Conservation (phyloP, 2,888 invertebrate species). For the Clivina fossor region DNA sequence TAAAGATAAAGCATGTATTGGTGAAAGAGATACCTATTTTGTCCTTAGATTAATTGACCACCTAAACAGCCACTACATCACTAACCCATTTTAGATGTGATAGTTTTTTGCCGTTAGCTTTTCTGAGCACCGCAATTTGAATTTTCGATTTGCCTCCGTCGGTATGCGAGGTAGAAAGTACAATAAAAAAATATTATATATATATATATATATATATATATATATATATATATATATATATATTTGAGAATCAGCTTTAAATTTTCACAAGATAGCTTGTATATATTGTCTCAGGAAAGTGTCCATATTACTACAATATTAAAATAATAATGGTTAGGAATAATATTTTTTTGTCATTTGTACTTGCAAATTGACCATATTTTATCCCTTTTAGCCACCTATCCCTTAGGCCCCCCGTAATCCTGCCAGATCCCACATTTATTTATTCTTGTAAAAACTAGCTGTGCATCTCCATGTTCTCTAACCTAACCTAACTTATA, state of each 20-base stretch:
- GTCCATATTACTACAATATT: conserved; percentile 35
- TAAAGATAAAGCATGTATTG: conserved; percentile 15
- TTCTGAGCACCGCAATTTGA: conserved; percentile 46
- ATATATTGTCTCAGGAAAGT: conserved; percentile 46
- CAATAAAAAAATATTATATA: conserved; percentile 45
- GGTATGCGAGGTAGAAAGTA: conserved; percentile 47
- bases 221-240: too few relatives aligned
- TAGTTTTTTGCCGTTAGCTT: conserved; percentile 44
- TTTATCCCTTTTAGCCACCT: too few relatives aligned
- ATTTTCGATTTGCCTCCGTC: conserved; percentile 41
- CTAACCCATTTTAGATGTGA: conserved; percentile 41
- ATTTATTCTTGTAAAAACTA: too few relatives aligned
- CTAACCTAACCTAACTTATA: too few relatives aligned
- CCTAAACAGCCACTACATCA: conserved; percentile 24
- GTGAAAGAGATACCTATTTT: conserved; percentile 2
- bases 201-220: too few relatives aligned
- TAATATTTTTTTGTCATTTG: conserved; percentile 37
- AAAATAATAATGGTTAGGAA: conserved; percentile 34
- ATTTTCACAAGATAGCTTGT: conserved; percentile 43
- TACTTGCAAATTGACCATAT: conserved; percentile 30
- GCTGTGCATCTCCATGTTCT: too few relatives aligned
- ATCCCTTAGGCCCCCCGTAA: too few relatives aligned
- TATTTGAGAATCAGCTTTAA: conserved; percentile 46
- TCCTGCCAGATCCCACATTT: too few relatives aligned
- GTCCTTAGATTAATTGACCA: conserved; percentile 25